Evolutionary conservation across 2,797 vertebrate species (phyloP), one percentile per base, ranked within the genome.

Genomic region (Xenentodon cancila): DNA sequence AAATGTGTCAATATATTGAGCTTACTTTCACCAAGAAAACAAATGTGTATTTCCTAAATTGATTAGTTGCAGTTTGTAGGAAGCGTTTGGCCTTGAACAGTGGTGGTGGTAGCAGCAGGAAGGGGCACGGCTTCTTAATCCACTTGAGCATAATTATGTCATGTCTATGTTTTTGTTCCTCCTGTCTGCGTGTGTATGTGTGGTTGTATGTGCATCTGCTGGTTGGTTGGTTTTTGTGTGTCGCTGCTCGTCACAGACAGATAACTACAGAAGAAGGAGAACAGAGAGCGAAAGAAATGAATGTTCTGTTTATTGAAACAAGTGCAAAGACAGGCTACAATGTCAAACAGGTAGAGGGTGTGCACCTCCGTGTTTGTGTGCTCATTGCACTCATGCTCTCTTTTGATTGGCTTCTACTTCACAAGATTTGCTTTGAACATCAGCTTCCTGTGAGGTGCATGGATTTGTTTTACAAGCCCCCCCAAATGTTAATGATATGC

Each of bases 241-340:
- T 34, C 34, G 34, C 34, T 37, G 79, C 79, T 73, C 78, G 79
- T 88, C 65, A 60, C 92, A 94, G 93, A 88, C 92, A 93, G 82
- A 93, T 92, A 88, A 92, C 91, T 77, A 91, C 89, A 85, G 90
- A 93, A 82, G 90, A 93, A 80, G 92, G 92, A 79, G 92, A 93
- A 52, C 91, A 92, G 84, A 93, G 87, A 87, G 92, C 91, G 42
- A 92, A 92, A 92, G 92, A 93, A 75, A 91, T 93, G 93, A 93
- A 89, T 92, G 92, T 94, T 92, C 89, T 93, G 80, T 93, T 93
- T 93, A 92, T 93, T 89, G 92, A 93, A 84, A 93, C 92, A 34
- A 92, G 92, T 84, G 90, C 92, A 92, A 94, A 93, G 91, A 91
- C 90, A 88, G 89, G 91, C 86, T 93, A 93, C 91, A 93, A 92